These are phyloP conservation scores for Frankliniella intonsa DNA, from an alignment of 2,888 invertebrate genomes.

Conservation along the genomic window DNA sequence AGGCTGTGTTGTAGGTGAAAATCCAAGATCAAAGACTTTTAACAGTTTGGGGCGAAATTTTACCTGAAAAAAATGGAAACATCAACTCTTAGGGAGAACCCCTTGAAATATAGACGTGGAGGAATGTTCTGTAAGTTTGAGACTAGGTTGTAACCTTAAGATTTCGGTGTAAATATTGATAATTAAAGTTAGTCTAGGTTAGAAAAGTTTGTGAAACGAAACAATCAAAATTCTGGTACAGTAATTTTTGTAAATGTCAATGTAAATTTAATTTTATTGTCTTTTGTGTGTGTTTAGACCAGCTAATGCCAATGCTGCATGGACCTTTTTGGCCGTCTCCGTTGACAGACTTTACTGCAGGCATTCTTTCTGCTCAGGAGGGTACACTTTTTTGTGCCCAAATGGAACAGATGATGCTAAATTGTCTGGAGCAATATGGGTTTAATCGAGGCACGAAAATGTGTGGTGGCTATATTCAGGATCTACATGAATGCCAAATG, in stretches of 20 bases:
- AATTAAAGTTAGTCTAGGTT: no score
- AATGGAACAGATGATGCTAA: slow-evolving; percentile 9
- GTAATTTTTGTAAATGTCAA: no score
- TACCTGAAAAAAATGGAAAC: neutral
- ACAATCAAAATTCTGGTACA: no score
- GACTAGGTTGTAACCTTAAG: no score
- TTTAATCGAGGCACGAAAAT: neutral
- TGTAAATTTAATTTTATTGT: no score
- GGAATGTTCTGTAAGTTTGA: no score
- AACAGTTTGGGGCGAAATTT: neutral
- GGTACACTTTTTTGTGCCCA: neutral
- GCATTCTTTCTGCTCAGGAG: neutral
- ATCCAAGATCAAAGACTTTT: neutral
- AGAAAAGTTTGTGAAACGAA: no score
- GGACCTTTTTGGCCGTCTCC: neutral
- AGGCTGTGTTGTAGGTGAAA: neutral
- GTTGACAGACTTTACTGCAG: neutral
- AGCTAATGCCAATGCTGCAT: no score
- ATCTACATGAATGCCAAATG: neutral
- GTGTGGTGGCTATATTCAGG: neutral
- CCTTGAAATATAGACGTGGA: neutral
- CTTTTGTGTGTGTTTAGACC: no score
- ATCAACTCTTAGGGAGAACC: neutral
- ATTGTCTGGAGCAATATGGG: neutral
- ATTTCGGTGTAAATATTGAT: no score